These are phyloP conservation scores for Phanerotoma sp. DNA, from an alignment of 2,888 invertebrate genomes.

Conservation along the genomic window DNA sequence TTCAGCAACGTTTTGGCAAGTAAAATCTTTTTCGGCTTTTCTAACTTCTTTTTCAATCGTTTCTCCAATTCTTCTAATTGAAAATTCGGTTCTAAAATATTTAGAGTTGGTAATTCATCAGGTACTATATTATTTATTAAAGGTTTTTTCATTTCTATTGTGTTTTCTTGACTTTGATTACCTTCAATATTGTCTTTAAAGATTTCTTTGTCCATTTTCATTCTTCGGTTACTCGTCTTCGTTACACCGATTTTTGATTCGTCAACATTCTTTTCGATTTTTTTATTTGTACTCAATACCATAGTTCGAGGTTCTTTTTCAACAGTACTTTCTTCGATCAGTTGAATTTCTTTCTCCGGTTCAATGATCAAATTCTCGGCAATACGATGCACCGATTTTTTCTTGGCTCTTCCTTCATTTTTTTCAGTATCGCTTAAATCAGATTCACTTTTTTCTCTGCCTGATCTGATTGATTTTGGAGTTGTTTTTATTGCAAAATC, in stretches of 20 bases:
- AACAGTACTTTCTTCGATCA: too few relatives aligned
- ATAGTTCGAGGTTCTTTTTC: too few relatives aligned
- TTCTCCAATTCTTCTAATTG: too few relatives aligned
- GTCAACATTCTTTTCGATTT: slow-evolving; percentile 5
- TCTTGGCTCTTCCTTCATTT: slow-evolving; percentile 12
- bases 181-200: neutral
- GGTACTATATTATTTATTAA: slow-evolving; percentile 13
- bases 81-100: neutral
- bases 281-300: neutral
- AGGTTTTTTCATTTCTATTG: slow-evolving; percentile 9
- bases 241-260: slow-evolving; percentile 30
- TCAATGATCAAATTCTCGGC: too few relatives aligned
- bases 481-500: slow-evolving; percentile 39
- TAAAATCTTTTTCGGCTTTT: slow-evolving; percentile 31
- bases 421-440: too few relatives aligned
- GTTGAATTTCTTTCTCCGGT: too few relatives aligned
- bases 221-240: neutral
- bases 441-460: too few relatives aligned
- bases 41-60: slow-evolving; percentile 36
- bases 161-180: slow-evolving; percentile 14
- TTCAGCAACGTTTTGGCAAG: neutral
- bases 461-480: too few relatives aligned
- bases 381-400: too few relatives aligned
- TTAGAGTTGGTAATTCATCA: neutral
- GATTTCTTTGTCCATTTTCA: neutral